Base-by-base conservation (phyloP, 2,797 vertebrate species). In the Cossypha caffra region DNA sequence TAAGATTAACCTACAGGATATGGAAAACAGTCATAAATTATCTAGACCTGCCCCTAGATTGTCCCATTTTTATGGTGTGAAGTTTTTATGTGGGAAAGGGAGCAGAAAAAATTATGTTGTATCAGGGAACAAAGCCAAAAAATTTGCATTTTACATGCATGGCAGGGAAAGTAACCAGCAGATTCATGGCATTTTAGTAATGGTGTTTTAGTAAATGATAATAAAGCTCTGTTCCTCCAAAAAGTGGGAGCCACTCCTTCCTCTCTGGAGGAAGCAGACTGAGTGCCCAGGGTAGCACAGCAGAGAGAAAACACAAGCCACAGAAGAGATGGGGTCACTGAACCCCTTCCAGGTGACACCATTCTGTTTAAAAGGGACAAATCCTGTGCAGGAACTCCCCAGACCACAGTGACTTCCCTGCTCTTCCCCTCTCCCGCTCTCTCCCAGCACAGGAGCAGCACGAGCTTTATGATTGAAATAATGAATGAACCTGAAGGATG, bases 401-500 rank as follows among this genome's bases (percentile, higher is more conserved):
- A 64, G 69, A 67, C 4, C 5, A 13, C 35, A 16, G 2, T 1
- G 1, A 45, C 26, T 64, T 35, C 52, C 40, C 38, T 3, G 11
- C 63, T 14, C 54, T 35, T 45, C 42, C 25, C 20, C 24, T 43
- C 43, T 85, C 29, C 42, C 0, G 0, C 10, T 52, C 69, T 59
- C 37, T 86, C 59, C 20, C 45, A 35, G 40, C 67, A 75, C 3
- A 3, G 42, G 25, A 76, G 50, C 43, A 42, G 16, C 26, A 29
- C 76, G 42, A 69, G 78, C 21, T 85, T 88, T 88, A 16, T 76
- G 93, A 72, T 86, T 47, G 58, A 84, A 93, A 74, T 64, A 67
- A 87, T 79, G 94, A 93, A 93, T 76, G 91, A 95, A 82, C 52
- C 31, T n/a, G 26, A 78, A 71, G 68, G 74, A 88, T 86, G 23